Conservation (phyloP, 2,888 invertebrate species). For the Sminthurinus aureus region DNA sequence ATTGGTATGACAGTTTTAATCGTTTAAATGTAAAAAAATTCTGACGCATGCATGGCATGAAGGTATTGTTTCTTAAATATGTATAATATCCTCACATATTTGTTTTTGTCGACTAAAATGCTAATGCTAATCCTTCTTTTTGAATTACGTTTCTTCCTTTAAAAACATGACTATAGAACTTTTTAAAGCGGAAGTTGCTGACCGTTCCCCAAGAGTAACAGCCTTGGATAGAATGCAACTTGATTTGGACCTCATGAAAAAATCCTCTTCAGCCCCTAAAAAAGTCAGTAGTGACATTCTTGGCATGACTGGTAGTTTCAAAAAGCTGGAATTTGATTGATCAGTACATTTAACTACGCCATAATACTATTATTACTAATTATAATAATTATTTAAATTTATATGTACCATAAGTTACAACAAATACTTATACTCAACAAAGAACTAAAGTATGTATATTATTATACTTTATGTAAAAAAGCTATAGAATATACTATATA, state of each 20-base stretch:
- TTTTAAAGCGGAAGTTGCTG: constrained; percentile 75
- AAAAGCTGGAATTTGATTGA: constrained; percentile 58
- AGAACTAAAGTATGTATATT: no score
- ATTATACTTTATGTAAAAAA: no score
- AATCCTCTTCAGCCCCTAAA: constrained; percentile 43
- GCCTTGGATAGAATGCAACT: constrained; percentile 76
- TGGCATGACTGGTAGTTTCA: constrained; percentile 58
- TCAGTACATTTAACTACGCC: background rate
- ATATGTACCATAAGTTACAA: no score
- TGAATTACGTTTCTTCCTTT: constrained; percentile 3
- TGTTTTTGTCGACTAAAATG: background rate
- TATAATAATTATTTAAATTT: no score
- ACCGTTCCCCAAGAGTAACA: constrained; percentile 70
- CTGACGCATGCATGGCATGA: no score
- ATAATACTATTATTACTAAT: no score
- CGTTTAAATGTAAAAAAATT: background rate
- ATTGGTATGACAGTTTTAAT: constrained; percentile 72
- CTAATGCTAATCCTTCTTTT: background rate
- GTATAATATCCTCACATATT: constrained; percentile 4
- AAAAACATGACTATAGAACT: constrained; percentile 62
- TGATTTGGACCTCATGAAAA: constrained; percentile 59
- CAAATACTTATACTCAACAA: no score
- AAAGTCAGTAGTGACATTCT: constrained; percentile 52
- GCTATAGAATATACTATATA: no score
- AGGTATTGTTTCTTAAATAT: background rate